A percentile compares a stretch with the other conserved stretches of the same genome.
phyloP scores from a whole-genome alignment of 2,888 invertebrate genomes.

The Serrognathus titanus region DNA sequence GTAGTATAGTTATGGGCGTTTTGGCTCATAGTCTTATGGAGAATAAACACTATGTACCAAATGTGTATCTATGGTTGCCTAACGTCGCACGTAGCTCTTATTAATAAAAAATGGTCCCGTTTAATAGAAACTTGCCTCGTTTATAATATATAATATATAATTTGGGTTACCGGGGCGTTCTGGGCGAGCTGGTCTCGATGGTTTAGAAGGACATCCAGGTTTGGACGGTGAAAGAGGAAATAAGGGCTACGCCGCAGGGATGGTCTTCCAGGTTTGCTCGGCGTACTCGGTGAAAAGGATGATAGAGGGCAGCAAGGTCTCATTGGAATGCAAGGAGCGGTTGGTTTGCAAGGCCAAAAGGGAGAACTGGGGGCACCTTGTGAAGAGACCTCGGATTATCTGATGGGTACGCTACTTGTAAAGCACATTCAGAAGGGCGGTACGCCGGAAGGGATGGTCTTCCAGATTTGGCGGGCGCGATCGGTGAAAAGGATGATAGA shows the following conservation, averaged over 20 bases:
- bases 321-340: conserved; percentile 56
- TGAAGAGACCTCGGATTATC: conserved; percentile 68
- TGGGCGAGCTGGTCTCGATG: conserved; percentile 64
- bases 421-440: too few species aligned
- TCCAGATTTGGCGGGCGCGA: conserved; percentile 60
- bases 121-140: too few species aligned
- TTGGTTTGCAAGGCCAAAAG: conserved; percentile 62
- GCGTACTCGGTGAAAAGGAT: conserved; percentile 52
- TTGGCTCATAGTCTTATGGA: too few species aligned
- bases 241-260: conserved; percentile 51
- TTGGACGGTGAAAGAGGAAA: conserved; percentile 58
- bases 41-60: too few species aligned
- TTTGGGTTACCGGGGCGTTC: conserved; percentile 61
- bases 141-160: too few species aligned
- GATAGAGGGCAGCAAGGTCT: conserved; percentile 52
- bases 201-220: conserved; percentile 62
- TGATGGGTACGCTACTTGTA: conserved; percentile 77
- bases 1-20: too few species aligned
- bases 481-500: conserved; percentile 48
- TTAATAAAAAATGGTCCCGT: too few species aligned
- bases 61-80: too few species aligned
- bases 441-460: conserved; percentile 54
- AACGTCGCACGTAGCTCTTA: too few species aligned
- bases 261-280: conserved; percentile 61
- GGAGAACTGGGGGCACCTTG: conserved; percentile 74